Conservation (phyloP, 1,140 invertebrate species). For the Drosophila ironensis region DNA sequence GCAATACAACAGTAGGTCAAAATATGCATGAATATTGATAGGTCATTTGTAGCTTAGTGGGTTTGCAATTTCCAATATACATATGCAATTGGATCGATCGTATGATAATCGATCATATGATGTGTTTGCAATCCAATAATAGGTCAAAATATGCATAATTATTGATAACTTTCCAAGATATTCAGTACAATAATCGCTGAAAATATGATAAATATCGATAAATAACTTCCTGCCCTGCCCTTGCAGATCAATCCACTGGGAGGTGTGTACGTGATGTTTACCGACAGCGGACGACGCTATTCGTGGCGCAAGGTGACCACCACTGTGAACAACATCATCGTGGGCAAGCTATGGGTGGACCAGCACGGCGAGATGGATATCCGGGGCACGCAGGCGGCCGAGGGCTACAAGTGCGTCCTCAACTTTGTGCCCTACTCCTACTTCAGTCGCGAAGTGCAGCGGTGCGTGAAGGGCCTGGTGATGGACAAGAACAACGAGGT, state of each 20-base stretch:
- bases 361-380: constrained; percentile 99
- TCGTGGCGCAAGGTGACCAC: constrained; percentile 99
- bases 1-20: too few species aligned
- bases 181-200: too few species aligned
- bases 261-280: constrained; percentile 91
- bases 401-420: constrained; percentile 96
- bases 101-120: too few species aligned
- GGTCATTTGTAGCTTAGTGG: too few species aligned
- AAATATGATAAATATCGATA: too few species aligned
- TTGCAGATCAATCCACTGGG: constrained; percentile 92
- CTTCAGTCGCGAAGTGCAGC: constrained; percentile 96
- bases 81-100: too few species aligned
- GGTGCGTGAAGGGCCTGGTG: constrained; percentile 92
- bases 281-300: constrained; percentile 91
- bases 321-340: constrained; percentile 99
- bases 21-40: too few species aligned
- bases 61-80: too few species aligned
- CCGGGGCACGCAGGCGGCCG: constrained; percentile 89
- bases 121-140: too few species aligned
- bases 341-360: constrained; percentile 99
- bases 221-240: background rate
- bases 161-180: too few species aligned
- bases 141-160: too few species aligned
- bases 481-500: constrained; percentile 86
- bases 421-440: constrained; percentile 99